Percentiles rank a stretch among this genome's conserved stretches.
phyloP scores from a whole-genome alignment of 1,140 invertebrate species.

The Homalodisca vitripennis region DNA sequence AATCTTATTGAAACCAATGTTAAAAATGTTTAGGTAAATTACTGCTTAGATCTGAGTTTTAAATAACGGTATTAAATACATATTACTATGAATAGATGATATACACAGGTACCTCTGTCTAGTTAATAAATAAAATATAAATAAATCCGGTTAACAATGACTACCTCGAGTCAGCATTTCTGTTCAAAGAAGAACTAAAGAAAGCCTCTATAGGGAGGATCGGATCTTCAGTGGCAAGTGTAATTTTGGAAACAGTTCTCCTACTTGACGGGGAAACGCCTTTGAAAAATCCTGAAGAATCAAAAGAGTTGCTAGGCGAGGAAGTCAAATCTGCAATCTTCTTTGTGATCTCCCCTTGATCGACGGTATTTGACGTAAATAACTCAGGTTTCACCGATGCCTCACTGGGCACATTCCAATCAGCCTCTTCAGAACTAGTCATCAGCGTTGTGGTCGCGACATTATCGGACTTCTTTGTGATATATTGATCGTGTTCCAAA shows the following conservation, averaged over 20 bases:
- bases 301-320: constrained; percentile 51
- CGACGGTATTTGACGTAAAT: constrained; percentile 42
- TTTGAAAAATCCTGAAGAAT: constrained; percentile 51
- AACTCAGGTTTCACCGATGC: constrained; percentile 22
- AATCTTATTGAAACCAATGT: too few species aligned
- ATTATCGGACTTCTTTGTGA: constrained; percentile 39
- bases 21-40: too few species aligned
- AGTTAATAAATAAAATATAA: background rate
- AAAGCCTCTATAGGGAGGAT: constrained; percentile 56
- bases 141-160: background rate
- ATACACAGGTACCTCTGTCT: too few species aligned
- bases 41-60: too few species aligned
- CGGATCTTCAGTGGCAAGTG: constrained; percentile 52
- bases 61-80: too few species aligned
- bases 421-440: constrained; percentile 35
- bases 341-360: constrained; percentile 45
- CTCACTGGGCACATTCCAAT: constrained; percentile 22
- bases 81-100: too few species aligned
- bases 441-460: constrained; percentile 37
- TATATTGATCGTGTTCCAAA: background rate
- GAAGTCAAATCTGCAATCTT: constrained; percentile 54
- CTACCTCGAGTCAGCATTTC: constrained; percentile 10
- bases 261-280: constrained; percentile 46
- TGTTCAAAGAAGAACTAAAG: constrained; percentile 46
- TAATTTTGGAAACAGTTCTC: constrained; percentile 45